Percentiles rank a stretch among this genome's conserved stretches.
These are phyloP conservation scores for Tipula helvola DNA, from an alignment of 2,888 invertebrate species.

Conservation along the genomic window DNA sequence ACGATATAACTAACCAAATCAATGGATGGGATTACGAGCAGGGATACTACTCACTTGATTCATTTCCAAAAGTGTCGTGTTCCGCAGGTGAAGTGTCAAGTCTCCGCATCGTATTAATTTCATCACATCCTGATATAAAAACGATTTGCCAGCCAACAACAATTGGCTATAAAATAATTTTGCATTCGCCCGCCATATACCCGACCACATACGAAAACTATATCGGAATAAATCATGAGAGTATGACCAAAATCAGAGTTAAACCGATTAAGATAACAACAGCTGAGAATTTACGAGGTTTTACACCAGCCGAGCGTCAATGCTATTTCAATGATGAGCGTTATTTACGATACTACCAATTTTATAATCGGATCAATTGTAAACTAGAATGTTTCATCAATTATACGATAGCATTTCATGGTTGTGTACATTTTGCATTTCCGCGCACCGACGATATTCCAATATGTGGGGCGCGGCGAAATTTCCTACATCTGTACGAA, in stretches of 20 bases:
- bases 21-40: background rate
- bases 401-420: background rate
- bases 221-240: background rate
- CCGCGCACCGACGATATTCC: background rate
- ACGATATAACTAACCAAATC: background rate
- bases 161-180: background rate
- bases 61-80: background rate
- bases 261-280: background rate
- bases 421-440: background rate
- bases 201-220: background rate
- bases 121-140: background rate
- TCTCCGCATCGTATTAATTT: background rate
- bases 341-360: background rate
- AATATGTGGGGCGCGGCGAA: background rate
- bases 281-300: background rate
- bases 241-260: background rate
- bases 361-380: background rate
- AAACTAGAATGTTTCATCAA: background rate
- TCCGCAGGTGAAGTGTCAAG: background rate
- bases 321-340: conserved; percentile 4
- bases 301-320: background rate
- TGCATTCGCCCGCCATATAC: background rate
- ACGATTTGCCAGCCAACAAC: background rate
- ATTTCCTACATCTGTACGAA: background rate
- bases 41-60: background rate